Evolutionary conservation across 2,113 vertebrate genomes (phyloP), one percentile per base, ranked within the genome.

Genomic region (Pseudolaguvia tuberculata): DNA sequence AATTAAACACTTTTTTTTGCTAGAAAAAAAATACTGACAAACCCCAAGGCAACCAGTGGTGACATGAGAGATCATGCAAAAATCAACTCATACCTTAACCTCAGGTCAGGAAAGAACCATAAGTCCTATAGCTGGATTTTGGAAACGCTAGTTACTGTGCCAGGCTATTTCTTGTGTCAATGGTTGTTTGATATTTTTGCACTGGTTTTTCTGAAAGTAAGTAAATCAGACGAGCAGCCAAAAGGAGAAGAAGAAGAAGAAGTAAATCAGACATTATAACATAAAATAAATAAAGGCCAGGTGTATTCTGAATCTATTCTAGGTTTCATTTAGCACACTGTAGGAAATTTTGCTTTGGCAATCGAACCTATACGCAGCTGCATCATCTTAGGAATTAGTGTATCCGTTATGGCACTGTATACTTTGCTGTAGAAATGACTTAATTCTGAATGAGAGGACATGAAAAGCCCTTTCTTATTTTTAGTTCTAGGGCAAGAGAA

Each of bases 161-260:
- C 45, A 67, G 45, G 1, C 25, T 50, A 1, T 50, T 50, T 67
- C 23, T 29, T 50, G 45, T 50, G 45, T 67, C 63, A 29, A 17
- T 67, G 47, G 50, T 29, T 65, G 42, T 66, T 66, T 50, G 23
- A 67, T 67, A 9, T 50, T 18, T 12, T 6, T 20, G 25, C 45
- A 67, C 25, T 27, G 50, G 45, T 12, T 48, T 67, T 67, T 15
- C 47, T 67, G 45, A 67, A 50, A 20, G 9, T 48, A 67, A 67
- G 45, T 50, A 50, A 29, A 29, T 2, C 63, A 67, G 63, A 67
- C 45, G n/a, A 67, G 9, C 20, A n/a, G n/a, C n/a, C n/a, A n/a
- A n/a, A n/a, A n/a, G n/a, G n/a, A n/a, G n/a, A n/a, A n/a, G n/a
- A n/a, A n/a, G n/a, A n/a, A n/a, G n/a, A n/a, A n/a, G n/a, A 67